Conservation (phyloP, 2,113 vertebrate genomes). For the Tringa solitaria region DNA sequence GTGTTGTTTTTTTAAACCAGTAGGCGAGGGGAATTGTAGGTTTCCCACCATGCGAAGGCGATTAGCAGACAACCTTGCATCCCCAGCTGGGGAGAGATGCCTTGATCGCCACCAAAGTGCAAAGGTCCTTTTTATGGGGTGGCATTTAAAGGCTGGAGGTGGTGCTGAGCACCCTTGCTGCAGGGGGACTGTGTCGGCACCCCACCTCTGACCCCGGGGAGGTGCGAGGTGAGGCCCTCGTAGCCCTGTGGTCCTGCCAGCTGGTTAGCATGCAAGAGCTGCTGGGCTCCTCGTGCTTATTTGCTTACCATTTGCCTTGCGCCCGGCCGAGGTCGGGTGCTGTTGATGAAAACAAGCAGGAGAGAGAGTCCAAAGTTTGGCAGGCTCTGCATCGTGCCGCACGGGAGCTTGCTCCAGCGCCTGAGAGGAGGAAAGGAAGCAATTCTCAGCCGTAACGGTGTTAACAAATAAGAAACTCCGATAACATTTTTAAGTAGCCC, state of each 20-base stretch:
- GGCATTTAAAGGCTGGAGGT: not conserved
- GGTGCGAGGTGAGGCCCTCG: not conserved
- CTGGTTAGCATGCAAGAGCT: not conserved
- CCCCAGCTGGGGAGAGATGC: not conserved
- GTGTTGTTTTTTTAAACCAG: not conserved
- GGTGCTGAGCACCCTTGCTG: not conserved
- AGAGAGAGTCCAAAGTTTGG: not conserved
- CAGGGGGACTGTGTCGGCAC: not conserved
- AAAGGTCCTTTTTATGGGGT: accelerated
- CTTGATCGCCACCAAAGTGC: accelerated
- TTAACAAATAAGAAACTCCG: not conserved
- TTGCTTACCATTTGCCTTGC: not conserved
- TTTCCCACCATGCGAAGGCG: accelerated
- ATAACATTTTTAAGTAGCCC: not conserved
- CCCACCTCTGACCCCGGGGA: not conserved
- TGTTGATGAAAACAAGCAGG: not conserved
- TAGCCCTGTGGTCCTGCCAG: not conserved
- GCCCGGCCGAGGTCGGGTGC: not conserved
- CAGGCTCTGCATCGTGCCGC: not conserved
- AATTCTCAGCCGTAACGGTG: not conserved
- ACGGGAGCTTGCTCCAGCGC: not conserved
- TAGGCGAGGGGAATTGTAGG: not conserved
- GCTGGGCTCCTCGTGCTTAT: not conserved
- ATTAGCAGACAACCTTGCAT: not conserved
- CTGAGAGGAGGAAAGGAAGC: slow-evolving; percentile 18